Percentiles rank a stretch among this genome's conserved stretches.
Evolutionary conservation across 2,797 vertebrate species (phyloP).

Genomic region (Sphenodon punctatus): DNA sequence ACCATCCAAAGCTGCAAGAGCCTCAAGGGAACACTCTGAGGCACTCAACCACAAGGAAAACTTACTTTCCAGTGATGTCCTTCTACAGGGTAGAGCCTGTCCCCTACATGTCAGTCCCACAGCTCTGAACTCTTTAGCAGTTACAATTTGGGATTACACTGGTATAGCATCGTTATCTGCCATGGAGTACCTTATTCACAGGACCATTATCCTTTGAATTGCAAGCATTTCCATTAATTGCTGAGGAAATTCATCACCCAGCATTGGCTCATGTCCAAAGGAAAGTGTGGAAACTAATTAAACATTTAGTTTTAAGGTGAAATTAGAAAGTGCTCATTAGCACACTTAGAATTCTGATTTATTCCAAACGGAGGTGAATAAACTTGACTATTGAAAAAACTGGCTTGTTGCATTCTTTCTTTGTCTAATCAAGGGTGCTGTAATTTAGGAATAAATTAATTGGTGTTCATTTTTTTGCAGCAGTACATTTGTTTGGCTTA

Average conservation of each 20-base stretch:
- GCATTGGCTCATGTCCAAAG: constrained; percentile 61
- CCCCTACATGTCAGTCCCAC: background rate
- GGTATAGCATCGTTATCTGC: constrained; percentile 9
- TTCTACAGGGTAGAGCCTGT: background rate
- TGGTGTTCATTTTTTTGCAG: constrained; percentile 79
- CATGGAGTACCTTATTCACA: constrained; percentile 7
- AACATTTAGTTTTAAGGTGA: constrained; percentile 67
- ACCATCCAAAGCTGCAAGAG: background rate
- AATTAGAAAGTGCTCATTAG: constrained; percentile 61
- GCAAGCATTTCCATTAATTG: constrained; percentile 62
- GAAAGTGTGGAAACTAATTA: constrained; percentile 69
- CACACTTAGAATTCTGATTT: constrained; percentile 61
- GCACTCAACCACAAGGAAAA: background rate
- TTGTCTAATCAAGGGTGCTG: constrained; percentile 6
- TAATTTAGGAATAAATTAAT: constrained; percentile 65
- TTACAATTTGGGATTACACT: constrained; percentile 8
- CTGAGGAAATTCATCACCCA: constrained; percentile 56
- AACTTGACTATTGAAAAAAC: constrained; percentile 63
- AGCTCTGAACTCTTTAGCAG: constrained; percentile 15
- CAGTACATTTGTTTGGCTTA: constrained; percentile 96
- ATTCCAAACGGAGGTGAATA: constrained; percentile 45
- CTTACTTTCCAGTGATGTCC: background rate
- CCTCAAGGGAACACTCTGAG: background rate
- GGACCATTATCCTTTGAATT: constrained; percentile 46
- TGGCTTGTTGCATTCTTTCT: constrained; percentile 44